A percentile compares a stretch with the other conserved stretches of the same genome.
These are phyloP conservation scores for Anadara kagoshimensis DNA, from an alignment of 1,140 invertebrate species.

Conservation along the genomic window DNA sequence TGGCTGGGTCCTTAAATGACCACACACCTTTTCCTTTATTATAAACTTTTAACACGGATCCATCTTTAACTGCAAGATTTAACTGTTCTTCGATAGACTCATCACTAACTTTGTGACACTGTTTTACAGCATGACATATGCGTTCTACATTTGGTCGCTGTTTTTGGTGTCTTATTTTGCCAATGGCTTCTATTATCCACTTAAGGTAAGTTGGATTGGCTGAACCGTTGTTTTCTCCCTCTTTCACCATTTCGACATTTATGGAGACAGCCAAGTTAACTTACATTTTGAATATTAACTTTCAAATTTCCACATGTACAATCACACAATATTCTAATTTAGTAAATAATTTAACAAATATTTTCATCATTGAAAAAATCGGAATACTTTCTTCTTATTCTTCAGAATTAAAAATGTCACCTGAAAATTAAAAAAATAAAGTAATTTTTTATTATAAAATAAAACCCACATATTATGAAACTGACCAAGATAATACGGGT, in stretches of 20 bases:
- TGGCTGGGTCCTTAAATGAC: conserved; percentile 86
- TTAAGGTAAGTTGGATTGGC: conserved; percentile 64
- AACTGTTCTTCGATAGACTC: conserved; percentile 89
- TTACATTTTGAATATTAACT: too few species aligned
- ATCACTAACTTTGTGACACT: conserved; percentile 88
- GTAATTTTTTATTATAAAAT: too few species aligned
- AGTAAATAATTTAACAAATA: too few species aligned
- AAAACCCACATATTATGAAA: too few species aligned
- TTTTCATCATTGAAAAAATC: too few species aligned
- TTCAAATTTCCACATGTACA: too few species aligned
- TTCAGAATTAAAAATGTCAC: too few species aligned
- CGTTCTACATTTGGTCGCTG: conserved; percentile 92
- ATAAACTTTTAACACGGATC: conserved; percentile 82
- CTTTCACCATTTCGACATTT: conserved; percentile 62
- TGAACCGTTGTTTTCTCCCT: conserved; percentile 48
- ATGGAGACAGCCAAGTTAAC: too few species aligned
- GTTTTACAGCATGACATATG: conserved; percentile 91
- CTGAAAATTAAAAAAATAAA: too few species aligned
- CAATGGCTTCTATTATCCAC: conserved; percentile 94
- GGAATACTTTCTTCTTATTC: too few species aligned
- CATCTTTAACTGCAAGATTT: conserved; percentile 87
- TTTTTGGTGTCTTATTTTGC: conserved; percentile 94
- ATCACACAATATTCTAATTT: too few species aligned
- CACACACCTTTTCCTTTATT: conserved; percentile 89
- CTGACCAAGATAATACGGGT: too few species aligned